A percentile compares a stretch with the other conserved stretches of the same genome.
phyloP scores from a whole-genome alignment of 1,140 invertebrate species.

The Microplitis demolitor region DNA sequence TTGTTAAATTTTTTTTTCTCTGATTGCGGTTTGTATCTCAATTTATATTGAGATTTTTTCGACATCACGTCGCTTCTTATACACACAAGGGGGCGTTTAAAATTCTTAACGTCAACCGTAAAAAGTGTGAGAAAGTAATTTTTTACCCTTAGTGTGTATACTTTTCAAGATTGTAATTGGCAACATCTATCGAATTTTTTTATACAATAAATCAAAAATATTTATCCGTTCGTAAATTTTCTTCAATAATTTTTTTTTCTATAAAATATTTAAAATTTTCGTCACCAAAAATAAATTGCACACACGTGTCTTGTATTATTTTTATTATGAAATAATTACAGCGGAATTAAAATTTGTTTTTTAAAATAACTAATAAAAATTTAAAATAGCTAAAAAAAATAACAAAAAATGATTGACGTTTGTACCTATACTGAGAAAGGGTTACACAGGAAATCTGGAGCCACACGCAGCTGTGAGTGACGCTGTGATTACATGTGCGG shows the following conservation, averaged over 20 bases:
- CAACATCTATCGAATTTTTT: conserved; percentile 53
- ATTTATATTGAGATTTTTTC: conserved; percentile 32
- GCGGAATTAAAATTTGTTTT: too few species aligned
- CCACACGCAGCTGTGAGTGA: conserved; percentile 24
- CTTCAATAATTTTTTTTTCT: too few species aligned
- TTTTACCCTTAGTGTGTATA: not conserved
- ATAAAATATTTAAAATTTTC: too few species aligned
- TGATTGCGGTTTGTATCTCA: conserved; percentile 34
- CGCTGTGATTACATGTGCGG: conserved; percentile 22
- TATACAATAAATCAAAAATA: not conserved
- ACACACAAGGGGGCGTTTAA: conserved; percentile 46
- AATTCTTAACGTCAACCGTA: conserved; percentile 41
- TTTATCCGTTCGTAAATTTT: not conserved
- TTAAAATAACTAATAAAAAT: too few species aligned
- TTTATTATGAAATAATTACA: too few species aligned
- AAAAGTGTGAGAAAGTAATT: conserved; percentile 24
- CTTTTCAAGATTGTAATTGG: conserved; percentile 40
- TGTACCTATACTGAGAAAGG: not conserved
- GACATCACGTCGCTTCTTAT: conserved; percentile 29
- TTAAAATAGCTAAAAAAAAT: not conserved
- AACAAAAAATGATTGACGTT: conserved; percentile 1
- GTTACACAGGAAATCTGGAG: conserved; percentile 9
- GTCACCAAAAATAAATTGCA: too few species aligned
- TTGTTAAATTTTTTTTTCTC: not conserved
- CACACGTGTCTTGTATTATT: too few species aligned